These are phyloP conservation scores for Ryuthela nishihirai DNA, from an alignment of 2,888 invertebrate genomes.

Conservation along the genomic window DNA sequence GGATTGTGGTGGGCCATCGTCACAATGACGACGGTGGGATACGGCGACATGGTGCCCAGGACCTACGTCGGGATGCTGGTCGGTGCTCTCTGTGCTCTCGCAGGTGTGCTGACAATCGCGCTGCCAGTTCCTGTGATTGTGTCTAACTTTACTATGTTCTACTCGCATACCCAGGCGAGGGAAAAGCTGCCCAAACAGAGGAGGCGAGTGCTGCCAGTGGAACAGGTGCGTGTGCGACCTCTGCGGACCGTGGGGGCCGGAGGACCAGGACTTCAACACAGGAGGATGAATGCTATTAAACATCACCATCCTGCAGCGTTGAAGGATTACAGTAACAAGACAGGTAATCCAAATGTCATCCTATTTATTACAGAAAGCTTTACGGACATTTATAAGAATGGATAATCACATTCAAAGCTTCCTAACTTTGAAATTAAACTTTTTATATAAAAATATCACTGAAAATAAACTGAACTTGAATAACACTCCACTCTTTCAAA, in stretches of 20 bases:
- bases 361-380: too few relatives aligned
- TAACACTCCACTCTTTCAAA: too few relatives aligned
- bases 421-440: too few relatives aligned
- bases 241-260: slow-evolving; percentile 49
- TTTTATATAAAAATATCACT: too few relatives aligned
- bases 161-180: slow-evolving; percentile 74
- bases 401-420: too few relatives aligned
- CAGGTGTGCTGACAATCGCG: slow-evolving; percentile 97
- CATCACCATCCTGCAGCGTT: slow-evolving; percentile 65
- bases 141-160: slow-evolving; percentile 79
- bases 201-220: slow-evolving; percentile 92
- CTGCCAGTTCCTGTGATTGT: slow-evolving; percentile 99
- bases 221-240: slow-evolving; percentile 69
- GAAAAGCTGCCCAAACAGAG: slow-evolving; percentile 98
- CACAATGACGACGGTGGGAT: slow-evolving; percentile 98
- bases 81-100: slow-evolving; percentile 94
- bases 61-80: slow-evolving; percentile 99
- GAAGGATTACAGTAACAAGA: slow-evolving; percentile 30
- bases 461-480: too few relatives aligned
- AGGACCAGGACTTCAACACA: slow-evolving; percentile 56
- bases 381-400: too few relatives aligned
- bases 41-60: slow-evolving; percentile 94
- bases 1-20: slow-evolving; percentile 99
- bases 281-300: slow-evolving; percentile 82
- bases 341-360: too few relatives aligned